Evolutionary conservation across 2,113 vertebrate genomes (phyloP).

Genomic region (Oryzias melastigma): DNA sequence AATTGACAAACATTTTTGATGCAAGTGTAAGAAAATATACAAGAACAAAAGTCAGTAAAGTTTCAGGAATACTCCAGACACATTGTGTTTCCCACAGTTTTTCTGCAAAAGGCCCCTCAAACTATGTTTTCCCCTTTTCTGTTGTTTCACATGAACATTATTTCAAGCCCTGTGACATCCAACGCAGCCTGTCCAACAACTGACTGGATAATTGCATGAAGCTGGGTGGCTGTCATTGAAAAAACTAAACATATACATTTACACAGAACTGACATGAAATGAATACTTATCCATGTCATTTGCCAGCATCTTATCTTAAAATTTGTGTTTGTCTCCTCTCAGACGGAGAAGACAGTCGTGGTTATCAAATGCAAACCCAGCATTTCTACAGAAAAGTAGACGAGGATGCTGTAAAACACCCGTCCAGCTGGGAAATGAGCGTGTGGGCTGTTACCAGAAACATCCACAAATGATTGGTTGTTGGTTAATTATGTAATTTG

Average conservation of each 20-base stretch:
- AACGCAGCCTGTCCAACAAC: neutral
- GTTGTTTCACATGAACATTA: conserved; percentile 5
- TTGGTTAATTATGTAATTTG: neutral
- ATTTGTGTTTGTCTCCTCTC: neutral
- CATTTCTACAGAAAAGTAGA: neutral
- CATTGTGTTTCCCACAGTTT: neutral
- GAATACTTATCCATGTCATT: neutral
- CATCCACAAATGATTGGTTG: neutral
- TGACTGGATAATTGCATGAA: conserved; percentile 10
- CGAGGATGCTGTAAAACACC: neutral
- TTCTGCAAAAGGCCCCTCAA: neutral
- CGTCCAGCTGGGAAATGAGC: no score
- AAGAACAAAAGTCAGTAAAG: neutral
- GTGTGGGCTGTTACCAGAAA: neutral
- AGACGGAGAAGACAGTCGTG: neutral
- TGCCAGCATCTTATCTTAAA: neutral
- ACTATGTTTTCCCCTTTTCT: neutral
- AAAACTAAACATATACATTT: conserved; percentile 3
- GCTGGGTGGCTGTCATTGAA: conserved; percentile 9
- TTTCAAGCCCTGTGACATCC: neutral
- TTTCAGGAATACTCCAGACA: neutral
- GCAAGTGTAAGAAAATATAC: no score
- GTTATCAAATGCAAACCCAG: neutral
- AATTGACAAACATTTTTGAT: no score
- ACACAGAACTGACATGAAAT: conserved; percentile 7